Percentiles rank a stretch among this genome's conserved stretches.
These are phyloP conservation scores for Ia io DNA, from an alignment of 2,113 vertebrate species.

Conservation along the genomic window DNA sequence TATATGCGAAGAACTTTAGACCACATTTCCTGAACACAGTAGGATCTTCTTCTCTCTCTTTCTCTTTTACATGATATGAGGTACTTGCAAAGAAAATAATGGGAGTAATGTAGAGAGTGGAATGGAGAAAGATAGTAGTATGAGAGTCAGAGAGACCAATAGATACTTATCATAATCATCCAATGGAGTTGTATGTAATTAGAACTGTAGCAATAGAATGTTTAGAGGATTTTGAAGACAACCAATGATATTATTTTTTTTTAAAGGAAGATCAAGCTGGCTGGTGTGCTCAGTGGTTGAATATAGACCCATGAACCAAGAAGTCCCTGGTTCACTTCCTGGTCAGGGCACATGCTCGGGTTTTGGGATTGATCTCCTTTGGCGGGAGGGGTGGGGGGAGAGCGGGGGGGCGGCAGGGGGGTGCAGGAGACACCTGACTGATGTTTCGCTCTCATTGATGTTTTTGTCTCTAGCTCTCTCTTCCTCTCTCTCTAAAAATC, in stretches of 20 bases:
- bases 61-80: neutral
- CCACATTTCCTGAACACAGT: neutral
- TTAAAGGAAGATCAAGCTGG: neutral
- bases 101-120: neutral
- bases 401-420: no score
- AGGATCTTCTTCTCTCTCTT: neutral
- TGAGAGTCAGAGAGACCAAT: neutral
- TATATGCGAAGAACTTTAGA: neutral
- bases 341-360: no score
- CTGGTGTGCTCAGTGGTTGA: no score
- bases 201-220: neutral
- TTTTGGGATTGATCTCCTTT: no score
- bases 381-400: fast-evolving
- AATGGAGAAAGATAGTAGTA: neutral
- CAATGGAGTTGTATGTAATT: neutral
- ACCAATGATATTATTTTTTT: neutral
- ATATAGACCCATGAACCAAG: no score
- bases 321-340: no score
- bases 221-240: neutral
- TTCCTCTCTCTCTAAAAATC: neutral
- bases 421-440: no score
- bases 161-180: neutral
- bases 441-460: no score
- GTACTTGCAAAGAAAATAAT: neutral
- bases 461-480: no score